Evolutionary conservation across 2,113 vertebrate genomes (phyloP), one percentile per base, ranked within the genome.

Genomic region (Lophius piscatorius): DNA sequence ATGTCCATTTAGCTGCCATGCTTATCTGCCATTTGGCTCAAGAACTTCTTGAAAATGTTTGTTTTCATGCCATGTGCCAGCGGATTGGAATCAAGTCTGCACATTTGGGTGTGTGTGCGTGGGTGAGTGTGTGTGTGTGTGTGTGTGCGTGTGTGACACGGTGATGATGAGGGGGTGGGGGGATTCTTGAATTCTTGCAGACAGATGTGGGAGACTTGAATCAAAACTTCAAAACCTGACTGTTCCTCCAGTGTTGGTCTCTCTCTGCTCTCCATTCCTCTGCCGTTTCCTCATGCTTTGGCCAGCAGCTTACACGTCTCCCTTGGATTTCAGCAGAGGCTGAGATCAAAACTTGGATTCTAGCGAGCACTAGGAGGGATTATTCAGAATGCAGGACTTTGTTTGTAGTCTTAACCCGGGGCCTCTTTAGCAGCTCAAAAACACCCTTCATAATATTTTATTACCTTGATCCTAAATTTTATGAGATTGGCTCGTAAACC

Each of bases 161-260:
- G 66, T 68, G 59, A 63, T 83, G 83, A 76, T 81, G 68, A 80
- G 71, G 76, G 72, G 84, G 75, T n/a, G 74, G 74, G 83, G 86
- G 82, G 86, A 85, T 85, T 89, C 77, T 79, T 82, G 86, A 60
- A 74, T 64, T 78, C 24, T 73, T 70, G 83, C 74, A 76, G 81
- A 83, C 75, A 82, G 82, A 83, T 86, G 80, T 86, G 74, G 75
- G 78, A 85, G 81, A 81, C 74, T 81, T 60, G 75, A 84, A 81
- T 81, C 76, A 74, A 87, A 81, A 88, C 77, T 79, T 75, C 66
- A 87, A 79, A 84, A 73, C 61, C 59, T 52, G 17, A 74, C 76
- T 83, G 82, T 71, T 78, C 59, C 72, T 79, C 57, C 70, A 72
- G 41, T 21, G 54, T 78, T 75, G 63, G 70, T 84, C 81, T 73